Conservation (phyloP, 2,888 invertebrate species). For the Apodemia hepburni region DNA sequence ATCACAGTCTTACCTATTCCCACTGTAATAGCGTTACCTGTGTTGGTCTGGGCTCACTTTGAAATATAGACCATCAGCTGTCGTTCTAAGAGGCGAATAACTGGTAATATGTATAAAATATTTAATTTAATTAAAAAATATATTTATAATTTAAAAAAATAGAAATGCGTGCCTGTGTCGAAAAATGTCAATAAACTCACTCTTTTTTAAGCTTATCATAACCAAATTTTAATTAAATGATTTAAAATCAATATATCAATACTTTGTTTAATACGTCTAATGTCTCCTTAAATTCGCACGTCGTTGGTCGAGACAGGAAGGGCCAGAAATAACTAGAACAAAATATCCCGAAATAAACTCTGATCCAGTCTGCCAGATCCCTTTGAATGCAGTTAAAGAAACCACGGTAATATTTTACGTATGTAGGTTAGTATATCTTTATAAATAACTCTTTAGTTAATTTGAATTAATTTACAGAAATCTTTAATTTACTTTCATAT, state of each 20-base stretch:
- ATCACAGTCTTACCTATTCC: too few species aligned
- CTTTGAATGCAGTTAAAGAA: conserved; percentile 36
- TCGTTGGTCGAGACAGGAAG: conserved; percentile 66
- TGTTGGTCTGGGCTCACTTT: too few species aligned
- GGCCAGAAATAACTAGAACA: conserved; percentile 72
- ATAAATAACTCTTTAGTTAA: neutral
- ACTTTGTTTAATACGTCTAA: conserved; percentile 29
- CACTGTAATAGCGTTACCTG: too few species aligned
- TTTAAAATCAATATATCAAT: neutral
- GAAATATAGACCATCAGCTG: too few species aligned
- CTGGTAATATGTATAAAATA: too few species aligned
- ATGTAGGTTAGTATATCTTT: conserved; percentile 11
- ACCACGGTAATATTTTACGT: conserved; percentile 1
- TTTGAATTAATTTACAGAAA: neutral
- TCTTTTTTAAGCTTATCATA: too few species aligned
- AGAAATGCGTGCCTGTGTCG: too few species aligned
- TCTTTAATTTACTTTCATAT: neutral
- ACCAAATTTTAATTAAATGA: neutral
- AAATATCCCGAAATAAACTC: conserved; percentile 72
- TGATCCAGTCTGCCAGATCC: conserved; percentile 46
- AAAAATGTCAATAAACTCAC: neutral
- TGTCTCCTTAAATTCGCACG: conserved; percentile 74
- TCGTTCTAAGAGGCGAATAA: too few species aligned
- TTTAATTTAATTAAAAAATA: too few species aligned
- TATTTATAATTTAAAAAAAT: too few species aligned